Percentiles rank a stretch among this genome's conserved stretches.
phyloP scores from a whole-genome alignment of 2,888 invertebrate genomes.

The Meloe dianella region DNA sequence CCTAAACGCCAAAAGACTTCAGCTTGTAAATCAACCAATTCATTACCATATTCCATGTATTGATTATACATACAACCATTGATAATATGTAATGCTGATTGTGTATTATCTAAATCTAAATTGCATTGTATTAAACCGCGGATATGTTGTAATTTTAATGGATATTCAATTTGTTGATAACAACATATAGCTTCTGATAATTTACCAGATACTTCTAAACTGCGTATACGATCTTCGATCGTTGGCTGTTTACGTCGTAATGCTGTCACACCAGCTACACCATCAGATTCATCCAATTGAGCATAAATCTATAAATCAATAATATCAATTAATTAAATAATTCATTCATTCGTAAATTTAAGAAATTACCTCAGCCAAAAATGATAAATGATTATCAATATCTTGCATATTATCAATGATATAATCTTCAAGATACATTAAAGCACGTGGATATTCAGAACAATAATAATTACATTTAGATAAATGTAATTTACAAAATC shows the following conservation, averaged over 20 bases:
- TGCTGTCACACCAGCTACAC: constrained; percentile 81
- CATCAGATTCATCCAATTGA: constrained; percentile 87
- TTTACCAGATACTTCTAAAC: constrained; percentile 83
- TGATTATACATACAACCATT: constrained; percentile 68
- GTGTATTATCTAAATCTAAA: constrained; percentile 84
- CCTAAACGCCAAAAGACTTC: constrained; percentile 90
- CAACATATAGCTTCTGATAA: constrained; percentile 85
- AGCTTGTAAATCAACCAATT: constrained; percentile 72
- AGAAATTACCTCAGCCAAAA: constrained; percentile 63
- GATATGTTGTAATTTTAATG: constrained; percentile 58
- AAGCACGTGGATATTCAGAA: constrained; percentile 75
- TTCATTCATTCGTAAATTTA: not conserved
- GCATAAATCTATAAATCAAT: constrained; percentile 80
- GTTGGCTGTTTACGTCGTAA: constrained; percentile 78
- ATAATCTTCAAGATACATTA: constrained; percentile 78
- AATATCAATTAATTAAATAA: not conserved
- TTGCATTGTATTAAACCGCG: constrained; percentile 85
- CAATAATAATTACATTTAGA: constrained; percentile 77
- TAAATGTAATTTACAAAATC: constrained; percentile 70
- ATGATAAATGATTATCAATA: constrained; percentile 67
- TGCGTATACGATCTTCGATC: constrained; percentile 80
- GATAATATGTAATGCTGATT: constrained; percentile 78
- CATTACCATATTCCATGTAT: constrained; percentile 65
- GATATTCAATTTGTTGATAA: constrained; percentile 79
- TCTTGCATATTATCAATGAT: constrained; percentile 66